Percentiles rank a stretch among this genome's conserved stretches.
These are phyloP conservation scores for Tenrec ecaudatus DNA, from an alignment of 2,113 vertebrate genomes.

Conservation along the genomic window DNA sequence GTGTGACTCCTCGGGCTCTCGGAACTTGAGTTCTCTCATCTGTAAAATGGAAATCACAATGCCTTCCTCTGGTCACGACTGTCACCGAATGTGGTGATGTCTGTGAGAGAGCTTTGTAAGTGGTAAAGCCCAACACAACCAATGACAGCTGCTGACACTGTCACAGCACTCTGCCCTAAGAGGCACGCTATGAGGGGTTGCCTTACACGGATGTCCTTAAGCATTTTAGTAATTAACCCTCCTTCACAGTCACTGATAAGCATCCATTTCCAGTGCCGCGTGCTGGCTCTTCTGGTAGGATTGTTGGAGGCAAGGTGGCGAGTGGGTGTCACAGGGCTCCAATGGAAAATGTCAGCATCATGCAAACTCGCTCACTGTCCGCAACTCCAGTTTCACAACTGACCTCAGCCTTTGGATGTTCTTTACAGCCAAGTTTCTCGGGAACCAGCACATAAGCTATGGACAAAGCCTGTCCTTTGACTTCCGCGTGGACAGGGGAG, in stretches of 20 bases:
- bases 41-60: neutral
- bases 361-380: neutral
- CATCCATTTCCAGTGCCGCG: neutral
- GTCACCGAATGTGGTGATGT: neutral
- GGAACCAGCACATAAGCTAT: slow-evolving; percentile 94
- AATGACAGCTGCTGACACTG: neutral
- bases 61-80: neutral
- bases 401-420: slow-evolving; percentile 34
- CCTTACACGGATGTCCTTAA: neutral
- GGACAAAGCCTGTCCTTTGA: slow-evolving; percentile 92
- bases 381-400: neutral
- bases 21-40: neutral
- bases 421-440: slow-evolving; percentile 89
- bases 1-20: neutral
- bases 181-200: neutral
- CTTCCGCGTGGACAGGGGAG: slow-evolving; percentile 92
- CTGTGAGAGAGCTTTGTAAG: neutral
- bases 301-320: neutral
- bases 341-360: neutral
- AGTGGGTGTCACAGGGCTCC: fast-evolving
- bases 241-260: neutral
- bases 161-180: neutral
- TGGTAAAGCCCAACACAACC: neutral
- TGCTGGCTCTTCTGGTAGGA: neutral
- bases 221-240: neutral